Evolutionary conservation across 1,140 invertebrate species (phyloP), one percentile per base, ranked within the genome.

Genomic region (Drosophila ercepeae): DNA sequence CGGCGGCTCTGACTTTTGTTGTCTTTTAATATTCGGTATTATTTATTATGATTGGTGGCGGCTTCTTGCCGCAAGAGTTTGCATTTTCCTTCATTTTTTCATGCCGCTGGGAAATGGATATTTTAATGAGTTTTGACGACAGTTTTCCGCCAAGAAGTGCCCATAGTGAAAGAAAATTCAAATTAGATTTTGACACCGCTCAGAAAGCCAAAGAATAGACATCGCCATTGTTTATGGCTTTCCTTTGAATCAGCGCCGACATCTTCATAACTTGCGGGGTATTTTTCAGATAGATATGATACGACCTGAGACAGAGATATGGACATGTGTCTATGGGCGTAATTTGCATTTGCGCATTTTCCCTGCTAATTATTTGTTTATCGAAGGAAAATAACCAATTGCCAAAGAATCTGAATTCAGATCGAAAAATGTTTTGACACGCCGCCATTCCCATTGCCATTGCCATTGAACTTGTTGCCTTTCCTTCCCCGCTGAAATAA

Each of bases 341-440:
- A 68, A 53, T 68, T 67, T 68, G 64, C 46, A 68, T 67, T 67
- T 68, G 64, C 64, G 46, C 64, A 67, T 68, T 68, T 68, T 67
- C 34, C 64, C 27, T 21, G 61, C 61, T 68, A 68, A 68, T 68
- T 68, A 68, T 68, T 68, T 68, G 61, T 68, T 68, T 68, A 68
- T 68, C 36, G 25, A 19, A 67, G 39, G 60, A 67, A 67, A 67
- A 67, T 45, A 67, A 67, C 64, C 64, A 67, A 68, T 42, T 11
- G 8, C 4, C n/a, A 11, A 60, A 54, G 23, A 13, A 39, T 21
- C 32, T 3, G 21, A 49, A 46, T 63, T 54, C 14, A 23, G 18
- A 54, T 46, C 14, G 39, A 60, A 16, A 46, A 67, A 34, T 67
- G 64, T 67, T 67, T 45, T 68, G 64, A 68, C 64, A 68, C 50